Conservation (phyloP, 1,140 invertebrate genomes). For the Aethina tumida region DNA sequence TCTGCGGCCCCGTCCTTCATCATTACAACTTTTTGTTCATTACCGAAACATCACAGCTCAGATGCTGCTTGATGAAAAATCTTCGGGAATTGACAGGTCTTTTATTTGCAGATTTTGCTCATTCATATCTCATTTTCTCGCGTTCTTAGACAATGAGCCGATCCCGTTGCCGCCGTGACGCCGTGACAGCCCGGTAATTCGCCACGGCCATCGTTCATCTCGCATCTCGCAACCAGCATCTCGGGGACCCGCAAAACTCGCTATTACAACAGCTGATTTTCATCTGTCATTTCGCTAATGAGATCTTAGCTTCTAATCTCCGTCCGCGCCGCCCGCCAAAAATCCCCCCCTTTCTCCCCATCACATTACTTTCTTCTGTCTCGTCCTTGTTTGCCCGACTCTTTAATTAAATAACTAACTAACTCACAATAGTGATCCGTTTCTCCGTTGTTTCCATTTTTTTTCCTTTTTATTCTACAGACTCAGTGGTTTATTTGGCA, state of each 20-base stretch:
- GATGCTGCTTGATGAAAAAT: conserved; percentile 37
- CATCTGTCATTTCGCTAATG: conserved; percentile 31
- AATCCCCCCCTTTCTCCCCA: no score
- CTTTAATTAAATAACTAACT: no score
- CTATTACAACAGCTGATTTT: conserved; percentile 24
- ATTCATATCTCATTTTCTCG: conserved; percentile 35
- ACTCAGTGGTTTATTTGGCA: no score
- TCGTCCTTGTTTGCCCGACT: no score
- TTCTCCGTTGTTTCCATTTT: no score
- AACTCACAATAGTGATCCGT: no score
- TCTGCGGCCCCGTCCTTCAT: conserved; percentile 32
- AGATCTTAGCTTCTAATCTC: conserved; percentile 28
- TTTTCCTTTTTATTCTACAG: no score
- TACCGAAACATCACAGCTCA: conserved; percentile 35
- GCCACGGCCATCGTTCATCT: conserved; percentile 17
- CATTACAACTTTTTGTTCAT: conserved; percentile 37
- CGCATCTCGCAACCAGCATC: no score
- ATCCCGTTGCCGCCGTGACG: conserved; percentile 11
- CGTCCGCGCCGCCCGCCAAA: no score
- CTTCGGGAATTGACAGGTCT: conserved; percentile 35
- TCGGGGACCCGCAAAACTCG: no score
- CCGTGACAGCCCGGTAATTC: conserved; percentile 21
- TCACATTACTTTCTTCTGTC: no score
- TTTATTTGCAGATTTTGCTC: conserved; percentile 37
- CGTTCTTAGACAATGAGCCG: conserved; percentile 33